A percentile compares a stretch with the other conserved stretches of the same genome.
Evolutionary conservation across 2,888 invertebrate species (phyloP).

Genomic region (Gastracanthus pulcherrimus): DNA sequence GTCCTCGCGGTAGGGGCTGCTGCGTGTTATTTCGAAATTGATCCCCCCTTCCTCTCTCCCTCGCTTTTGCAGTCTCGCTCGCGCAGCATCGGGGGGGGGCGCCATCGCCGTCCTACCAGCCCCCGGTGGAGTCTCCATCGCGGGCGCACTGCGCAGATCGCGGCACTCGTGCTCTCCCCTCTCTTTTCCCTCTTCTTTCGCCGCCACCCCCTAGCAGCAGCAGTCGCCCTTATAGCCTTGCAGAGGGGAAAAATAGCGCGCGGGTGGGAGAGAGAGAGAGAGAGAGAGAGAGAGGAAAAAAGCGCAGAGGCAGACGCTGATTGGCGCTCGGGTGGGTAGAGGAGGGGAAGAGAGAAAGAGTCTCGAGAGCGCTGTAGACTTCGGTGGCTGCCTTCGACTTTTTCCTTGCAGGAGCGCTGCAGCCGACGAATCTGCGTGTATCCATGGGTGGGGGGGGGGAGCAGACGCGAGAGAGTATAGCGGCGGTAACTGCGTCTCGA

Average conservation of each 20-base stretch:
- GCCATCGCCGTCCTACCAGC: slow-evolving; percentile 48
- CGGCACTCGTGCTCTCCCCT: slow-evolving; percentile 2
- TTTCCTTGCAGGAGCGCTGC: no score
- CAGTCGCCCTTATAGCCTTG: slow-evolving; percentile 71
- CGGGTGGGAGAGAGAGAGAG: slow-evolving; percentile 62
- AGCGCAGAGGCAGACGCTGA: slow-evolving; percentile 57
- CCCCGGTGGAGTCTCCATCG: no score
- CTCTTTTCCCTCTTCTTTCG: slow-evolving; percentile 56
- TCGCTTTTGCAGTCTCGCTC: neutral
- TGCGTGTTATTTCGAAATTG: slow-evolving; percentile 76
- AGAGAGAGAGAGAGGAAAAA: slow-evolving; percentile 53
- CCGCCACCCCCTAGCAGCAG: slow-evolving; percentile 61
- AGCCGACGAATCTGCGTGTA: no score
- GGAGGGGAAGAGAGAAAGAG: neutral
- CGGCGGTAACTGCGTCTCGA: neutral
- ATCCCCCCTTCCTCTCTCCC: slow-evolving; percentile 68
- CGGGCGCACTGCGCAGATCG: slow-evolving; percentile 75
- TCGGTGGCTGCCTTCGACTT: no score
- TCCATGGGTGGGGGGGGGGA: neutral
- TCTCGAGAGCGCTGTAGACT: no score
- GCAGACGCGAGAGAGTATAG: neutral
- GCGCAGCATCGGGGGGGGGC: slow-evolving; percentile 4
- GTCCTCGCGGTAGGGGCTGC: slow-evolving; percentile 64
- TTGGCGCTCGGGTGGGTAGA: no score
- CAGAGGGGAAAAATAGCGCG: slow-evolving; percentile 75